phyloP scores from a whole-genome alignment of 2,888 invertebrate species.

The Trissoscelio sp. region DNA sequence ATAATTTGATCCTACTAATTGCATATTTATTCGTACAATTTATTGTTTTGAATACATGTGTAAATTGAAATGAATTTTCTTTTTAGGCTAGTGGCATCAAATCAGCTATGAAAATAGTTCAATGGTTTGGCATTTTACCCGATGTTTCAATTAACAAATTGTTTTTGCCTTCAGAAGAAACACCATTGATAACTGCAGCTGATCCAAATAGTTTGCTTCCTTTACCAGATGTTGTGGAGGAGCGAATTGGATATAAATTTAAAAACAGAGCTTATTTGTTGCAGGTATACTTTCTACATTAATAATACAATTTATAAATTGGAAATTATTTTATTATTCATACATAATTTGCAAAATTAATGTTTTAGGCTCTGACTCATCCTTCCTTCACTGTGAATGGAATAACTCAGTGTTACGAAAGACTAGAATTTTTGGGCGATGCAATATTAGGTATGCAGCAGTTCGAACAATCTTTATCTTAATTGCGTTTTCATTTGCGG shows the following conservation, averaged over 20 bases:
- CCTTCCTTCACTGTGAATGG: constrained; percentile 93
- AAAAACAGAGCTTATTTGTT: constrained; percentile 91
- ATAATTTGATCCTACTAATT: no score
- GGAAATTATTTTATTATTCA: no score
- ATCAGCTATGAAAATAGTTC: constrained; percentile 85
- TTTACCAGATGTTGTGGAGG: constrained; percentile 85
- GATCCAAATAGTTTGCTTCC: constrained; percentile 81
- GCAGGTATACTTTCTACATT: constrained; percentile 85
- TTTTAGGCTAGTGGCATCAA: constrained; percentile 85
- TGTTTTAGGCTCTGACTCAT: constrained; percentile 91
- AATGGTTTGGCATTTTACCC: constrained; percentile 88
- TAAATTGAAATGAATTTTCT: no score
- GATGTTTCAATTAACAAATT: constrained; percentile 79
- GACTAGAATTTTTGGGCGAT: constrained; percentile 95
- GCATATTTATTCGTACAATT: no score
- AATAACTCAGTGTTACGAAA: constrained; percentile 94
- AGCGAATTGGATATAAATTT: constrained; percentile 90
- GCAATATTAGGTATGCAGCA: constrained; percentile 91
- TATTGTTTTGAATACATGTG: no score
- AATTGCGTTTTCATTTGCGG: no score
- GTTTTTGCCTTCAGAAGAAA: constrained; percentile 63
- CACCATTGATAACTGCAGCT: constrained; percentile 60
- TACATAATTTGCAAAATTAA: not conserved
- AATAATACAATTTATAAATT: no score
- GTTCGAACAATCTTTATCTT: no score